Evolutionary conservation across 2,888 invertebrate species (phyloP), one percentile per base, ranked within the genome.

Genomic region (Eilema griseolum): DNA sequence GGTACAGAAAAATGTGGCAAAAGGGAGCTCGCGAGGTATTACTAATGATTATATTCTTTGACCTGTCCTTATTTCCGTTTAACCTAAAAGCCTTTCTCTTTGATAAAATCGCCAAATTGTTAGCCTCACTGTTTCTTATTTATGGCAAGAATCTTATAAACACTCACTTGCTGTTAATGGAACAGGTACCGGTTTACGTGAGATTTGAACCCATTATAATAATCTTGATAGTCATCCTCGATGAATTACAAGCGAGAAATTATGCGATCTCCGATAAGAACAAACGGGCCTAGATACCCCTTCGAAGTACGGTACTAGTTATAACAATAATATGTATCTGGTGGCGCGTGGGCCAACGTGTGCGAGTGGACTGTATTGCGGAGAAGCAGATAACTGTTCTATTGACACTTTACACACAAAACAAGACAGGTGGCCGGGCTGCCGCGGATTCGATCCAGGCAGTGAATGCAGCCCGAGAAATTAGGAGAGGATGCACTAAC

Each of bases 191-290:
- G 52, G 52, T 52, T 52, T 52, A 52, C 10, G 52, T 52, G 52
- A 52, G 60, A 28, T 61, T 61, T 20, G 31, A 26, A 31, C 60
- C 60, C 31, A 61, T 28, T 61, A 61, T 28, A 61, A 61, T 61
- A 20, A 61, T 61, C 26, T 16, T 28, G 26, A 61, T 52, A 52
- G 52, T 24, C 57, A 24, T 59, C 57, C 57, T 59, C 57, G 57
- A 59, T 59, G 14, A 24, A 59, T 24, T 59, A 59, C 24, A 2
- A 59, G 57, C 26, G 26, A 23, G 26, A 59, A 14, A 26, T 59
- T 20, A 52, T n/a, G 52, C 52, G 52, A 52, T 52, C 52, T 52
- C n/a, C 10, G n/a, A 52, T 52, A n/a, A 52, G 52, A 52, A 52
- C 52, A 20, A 52, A n/a, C 52, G 46, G 5, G 7, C 20, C 20